These are phyloP conservation scores for Bradypus variegatus DNA, from an alignment of 2,797 vertebrate species.

Conservation along the genomic window DNA sequence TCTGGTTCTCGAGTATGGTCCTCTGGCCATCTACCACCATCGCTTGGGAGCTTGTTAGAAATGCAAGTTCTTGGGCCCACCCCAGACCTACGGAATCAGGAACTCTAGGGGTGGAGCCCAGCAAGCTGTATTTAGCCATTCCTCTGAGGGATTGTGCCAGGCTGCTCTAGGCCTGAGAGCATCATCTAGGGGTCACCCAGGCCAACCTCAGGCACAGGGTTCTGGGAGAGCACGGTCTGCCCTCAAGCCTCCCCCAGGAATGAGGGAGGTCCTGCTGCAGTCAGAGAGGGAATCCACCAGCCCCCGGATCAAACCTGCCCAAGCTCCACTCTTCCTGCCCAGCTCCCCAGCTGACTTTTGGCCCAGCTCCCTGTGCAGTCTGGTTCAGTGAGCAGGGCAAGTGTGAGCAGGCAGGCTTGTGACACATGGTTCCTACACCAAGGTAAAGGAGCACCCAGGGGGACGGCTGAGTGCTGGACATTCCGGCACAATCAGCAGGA, in stretches of 20 bases:
- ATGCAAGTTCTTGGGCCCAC: neutral
- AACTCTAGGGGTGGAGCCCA: neutral
- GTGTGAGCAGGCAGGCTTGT: neutral
- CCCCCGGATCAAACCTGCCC: neutral
- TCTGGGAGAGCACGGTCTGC: neutral
- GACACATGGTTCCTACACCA: fast-evolving
- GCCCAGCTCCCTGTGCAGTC: neutral
- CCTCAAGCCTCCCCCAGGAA: neutral
- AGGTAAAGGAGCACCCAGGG: neutral
- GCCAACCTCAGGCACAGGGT: neutral
- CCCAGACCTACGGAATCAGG: neutral
- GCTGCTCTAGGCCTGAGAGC: neutral
- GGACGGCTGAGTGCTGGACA: neutral
- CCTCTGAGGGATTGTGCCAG: neutral
- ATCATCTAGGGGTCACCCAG: slow-evolving; percentile 24
- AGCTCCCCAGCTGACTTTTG: neutral
- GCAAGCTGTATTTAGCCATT: neutral
- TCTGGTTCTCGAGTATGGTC: neutral
- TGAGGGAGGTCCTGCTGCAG: neutral
- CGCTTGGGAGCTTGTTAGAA: neutral
- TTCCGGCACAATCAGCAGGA: neutral
- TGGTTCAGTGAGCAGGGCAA: neutral
- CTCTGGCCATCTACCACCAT: neutral
- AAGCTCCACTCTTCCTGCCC: neutral
- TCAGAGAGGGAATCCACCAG: neutral